These are phyloP conservation scores for Centruroides vittatus DNA, from an alignment of 1,140 invertebrate genomes.

Conservation along the genomic window DNA sequence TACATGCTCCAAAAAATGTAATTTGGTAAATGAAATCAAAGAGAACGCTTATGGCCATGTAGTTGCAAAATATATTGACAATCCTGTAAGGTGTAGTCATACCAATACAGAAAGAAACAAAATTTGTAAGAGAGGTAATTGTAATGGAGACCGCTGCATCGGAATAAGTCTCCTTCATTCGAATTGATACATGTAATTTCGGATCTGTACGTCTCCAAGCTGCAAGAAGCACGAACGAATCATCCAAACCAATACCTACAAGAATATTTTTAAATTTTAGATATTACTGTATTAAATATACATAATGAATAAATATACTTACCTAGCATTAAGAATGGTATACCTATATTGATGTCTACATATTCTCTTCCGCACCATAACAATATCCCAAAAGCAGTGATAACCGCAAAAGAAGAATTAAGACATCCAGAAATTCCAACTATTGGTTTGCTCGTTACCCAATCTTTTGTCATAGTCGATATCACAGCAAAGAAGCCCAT, in stretches of 20 bases:
- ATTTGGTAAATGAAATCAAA: slow-evolving; percentile 90
- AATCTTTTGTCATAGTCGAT: too few species aligned
- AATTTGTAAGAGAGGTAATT: slow-evolving; percentile 91
- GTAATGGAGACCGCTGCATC: slow-evolving; percentile 96
- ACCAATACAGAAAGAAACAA: slow-evolving; percentile 93
- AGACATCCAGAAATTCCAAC: too few species aligned
- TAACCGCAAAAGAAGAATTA: too few species aligned
- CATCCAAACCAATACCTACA: slow-evolving; percentile 87
- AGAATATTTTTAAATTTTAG: too few species aligned
- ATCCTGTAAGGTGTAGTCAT: slow-evolving; percentile 86
- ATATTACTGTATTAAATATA: too few species aligned
- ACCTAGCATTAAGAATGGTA: slow-evolving; percentile 90
- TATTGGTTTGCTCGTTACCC: too few species aligned
- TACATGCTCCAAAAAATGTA: slow-evolving; percentile 81
- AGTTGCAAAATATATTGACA: slow-evolving; percentile 90
- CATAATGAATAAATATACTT: slow-evolving; percentile 29
- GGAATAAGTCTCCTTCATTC: slow-evolving; percentile 73
- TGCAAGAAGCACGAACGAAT: slow-evolving; percentile 91
- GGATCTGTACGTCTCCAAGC: slow-evolving; percentile 74
- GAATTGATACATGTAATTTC: slow-evolving; percentile 58
- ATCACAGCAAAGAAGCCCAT: too few species aligned
- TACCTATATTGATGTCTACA: slow-evolving; percentile 87
- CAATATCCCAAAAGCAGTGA: slow-evolving; percentile 22
- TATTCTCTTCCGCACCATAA: slow-evolving; percentile 80
- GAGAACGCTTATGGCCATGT: slow-evolving; percentile 77